Conservation (phyloP, 1,140 invertebrate genomes). For the Lamellibrachia luymesi region DNA sequence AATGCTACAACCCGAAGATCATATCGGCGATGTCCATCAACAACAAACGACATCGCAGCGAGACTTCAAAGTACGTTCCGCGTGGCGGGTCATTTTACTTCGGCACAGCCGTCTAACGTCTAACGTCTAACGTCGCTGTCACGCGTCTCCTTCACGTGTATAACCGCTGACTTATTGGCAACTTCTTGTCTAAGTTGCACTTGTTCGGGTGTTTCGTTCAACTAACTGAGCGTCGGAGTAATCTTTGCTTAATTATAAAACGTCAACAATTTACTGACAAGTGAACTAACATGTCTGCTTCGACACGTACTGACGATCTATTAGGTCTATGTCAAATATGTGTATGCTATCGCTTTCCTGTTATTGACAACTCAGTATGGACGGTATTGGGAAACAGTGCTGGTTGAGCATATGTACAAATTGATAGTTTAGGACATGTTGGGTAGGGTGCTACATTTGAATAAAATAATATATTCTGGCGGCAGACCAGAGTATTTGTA, state of each 20-base stretch:
- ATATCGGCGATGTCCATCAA: constrained; percentile 40
- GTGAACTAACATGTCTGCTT: too few relatives aligned
- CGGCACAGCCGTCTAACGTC: background rate
- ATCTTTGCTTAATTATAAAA: too few relatives aligned
- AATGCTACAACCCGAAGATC: constrained; percentile 85
- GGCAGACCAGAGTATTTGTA: background rate
- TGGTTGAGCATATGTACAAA: too few relatives aligned
- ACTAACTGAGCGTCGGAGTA: too few relatives aligned
- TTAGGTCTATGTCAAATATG: too few relatives aligned
- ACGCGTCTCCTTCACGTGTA: background rate
- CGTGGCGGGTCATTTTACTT: background rate
- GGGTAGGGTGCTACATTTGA: background rate
- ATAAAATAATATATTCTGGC: background rate
- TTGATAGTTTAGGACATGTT: background rate
- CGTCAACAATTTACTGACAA: too few relatives aligned
- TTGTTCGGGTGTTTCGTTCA: background rate
- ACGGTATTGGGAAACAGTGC: too few relatives aligned
- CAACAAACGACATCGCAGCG: constrained; percentile 17
- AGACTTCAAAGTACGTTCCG: background rate
- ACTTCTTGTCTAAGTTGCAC: background rate
- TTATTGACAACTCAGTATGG: too few relatives aligned
- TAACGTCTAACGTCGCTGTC: background rate
- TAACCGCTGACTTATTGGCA: background rate
- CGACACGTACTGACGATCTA: too few relatives aligned
- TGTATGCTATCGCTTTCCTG: too few relatives aligned